Conservation (phyloP, 2,888 invertebrate genomes). For the Epinotia nisella region DNA sequence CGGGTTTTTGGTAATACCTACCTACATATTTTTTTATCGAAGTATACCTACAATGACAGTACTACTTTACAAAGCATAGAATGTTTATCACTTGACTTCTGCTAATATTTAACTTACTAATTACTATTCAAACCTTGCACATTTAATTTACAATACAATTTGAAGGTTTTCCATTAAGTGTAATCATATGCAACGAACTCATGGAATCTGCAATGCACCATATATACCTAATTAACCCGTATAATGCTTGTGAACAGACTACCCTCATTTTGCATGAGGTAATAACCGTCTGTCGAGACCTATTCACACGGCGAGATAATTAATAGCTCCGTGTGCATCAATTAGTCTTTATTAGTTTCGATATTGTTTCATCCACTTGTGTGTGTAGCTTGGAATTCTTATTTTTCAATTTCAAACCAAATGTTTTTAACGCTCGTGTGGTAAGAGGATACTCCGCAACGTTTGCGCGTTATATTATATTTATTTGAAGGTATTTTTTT, state of each 20-base stretch:
- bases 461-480: background rate
- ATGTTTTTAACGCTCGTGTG: background rate
- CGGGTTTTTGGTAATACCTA: background rate
- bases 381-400: slow-evolving; percentile 43
- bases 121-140: slow-evolving; percentile 1
- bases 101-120: background rate
- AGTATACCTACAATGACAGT: background rate
- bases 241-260: slow-evolving; percentile 32
- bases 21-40: background rate
- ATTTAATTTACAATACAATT: background rate
- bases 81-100: background rate
- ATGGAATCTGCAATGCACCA: slow-evolving; percentile 3
- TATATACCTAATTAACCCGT: slow-evolving; percentile 22
- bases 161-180: background rate
- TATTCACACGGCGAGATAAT: slow-evolving; percentile 50
- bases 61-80: background rate
- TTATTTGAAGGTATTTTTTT: background rate
- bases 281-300: slow-evolving; percentile 23
- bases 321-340: slow-evolving; percentile 49
- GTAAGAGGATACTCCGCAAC: background rate
- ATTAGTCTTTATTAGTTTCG: slow-evolving; percentile 57
- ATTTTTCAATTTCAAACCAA: background rate
- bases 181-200: background rate
- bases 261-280: slow-evolving; percentile 40
- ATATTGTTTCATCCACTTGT: slow-evolving; percentile 49